Percentiles rank a stretch among this genome's conserved stretches.
Conservation (phyloP, 2,888 invertebrate species). For the Drosophila pseudotakahashii region DNA sequence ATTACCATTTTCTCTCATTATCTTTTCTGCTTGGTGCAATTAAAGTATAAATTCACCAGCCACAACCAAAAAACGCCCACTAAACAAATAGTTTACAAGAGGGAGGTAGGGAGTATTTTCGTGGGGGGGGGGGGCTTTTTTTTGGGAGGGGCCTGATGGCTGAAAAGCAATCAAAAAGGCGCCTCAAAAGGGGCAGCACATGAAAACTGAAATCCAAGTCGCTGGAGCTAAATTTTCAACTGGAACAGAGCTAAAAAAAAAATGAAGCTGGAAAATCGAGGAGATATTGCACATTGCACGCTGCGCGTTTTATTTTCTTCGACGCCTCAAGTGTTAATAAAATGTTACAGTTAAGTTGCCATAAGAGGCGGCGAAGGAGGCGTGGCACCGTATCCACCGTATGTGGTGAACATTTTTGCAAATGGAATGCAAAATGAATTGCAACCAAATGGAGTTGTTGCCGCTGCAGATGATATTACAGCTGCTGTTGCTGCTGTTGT, state of each 20-base stretch:
- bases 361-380: conserved; percentile 5
- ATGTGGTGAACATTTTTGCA: conserved; percentile 47
- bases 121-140: not conserved
- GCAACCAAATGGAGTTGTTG: conserved; percentile 62
- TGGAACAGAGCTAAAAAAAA: not conserved
- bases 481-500: conserved; percentile 18
- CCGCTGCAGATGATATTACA: conserved; percentile 14
- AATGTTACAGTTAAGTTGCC: conserved; percentile 74
- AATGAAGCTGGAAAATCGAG: conserved; percentile 10
- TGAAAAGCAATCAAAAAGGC: conserved; percentile 61
- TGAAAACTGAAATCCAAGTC: conserved; percentile 37
- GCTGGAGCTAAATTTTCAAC: conserved; percentile 29
- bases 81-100: conserved; percentile 25
- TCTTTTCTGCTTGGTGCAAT: conserved; percentile 32
- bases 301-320: conserved; percentile 53
- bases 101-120: conserved; percentile 12
- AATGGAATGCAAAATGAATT: conserved; percentile 72
- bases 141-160: conserved; percentile 29
- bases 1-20: not conserved
- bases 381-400: conserved; percentile 23
- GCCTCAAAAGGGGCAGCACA: conserved; percentile 43
- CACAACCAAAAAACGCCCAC: conserved; percentile 28
- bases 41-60: conserved; percentile 45
- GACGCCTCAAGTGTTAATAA: conserved; percentile 76
- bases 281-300: conserved; percentile 18